A percentile compares a stretch with the other conserved stretches of the same genome.
Conservation (phyloP, 2,113 vertebrate species). For the Hippocampus guttulatus region DNA sequence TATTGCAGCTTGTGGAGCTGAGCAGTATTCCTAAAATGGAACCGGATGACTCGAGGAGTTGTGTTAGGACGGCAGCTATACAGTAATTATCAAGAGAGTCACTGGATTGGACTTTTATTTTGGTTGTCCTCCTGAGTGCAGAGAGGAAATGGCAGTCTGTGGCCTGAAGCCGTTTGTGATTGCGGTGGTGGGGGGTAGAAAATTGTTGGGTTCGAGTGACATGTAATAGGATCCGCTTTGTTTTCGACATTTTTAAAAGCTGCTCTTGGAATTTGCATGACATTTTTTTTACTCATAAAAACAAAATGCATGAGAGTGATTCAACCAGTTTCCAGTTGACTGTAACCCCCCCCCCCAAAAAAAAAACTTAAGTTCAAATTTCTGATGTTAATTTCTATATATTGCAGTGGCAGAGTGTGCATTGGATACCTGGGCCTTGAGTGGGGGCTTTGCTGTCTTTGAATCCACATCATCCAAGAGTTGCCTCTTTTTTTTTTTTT, state of each 20-base stretch:
- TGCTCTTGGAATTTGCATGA: background rate
- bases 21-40: constrained; percentile 19
- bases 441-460: no score
- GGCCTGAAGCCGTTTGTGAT: background rate
- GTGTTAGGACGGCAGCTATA: background rate
- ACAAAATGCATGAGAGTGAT: background rate
- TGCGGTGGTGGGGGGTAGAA: background rate
- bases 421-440: no score
- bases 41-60: background rate
- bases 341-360: no score
- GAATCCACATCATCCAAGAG: background rate
- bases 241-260: background rate
- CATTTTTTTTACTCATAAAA: background rate
- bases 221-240: background rate
- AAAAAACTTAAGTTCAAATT: no score
- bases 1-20: constrained; percentile 9
- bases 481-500: background rate
- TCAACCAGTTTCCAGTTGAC: no score
- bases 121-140: background rate
- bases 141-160: background rate
- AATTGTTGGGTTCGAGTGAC: constrained; percentile 8
- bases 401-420: no score
- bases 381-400: no score
- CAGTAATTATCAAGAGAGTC: constrained; percentile 1
- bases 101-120: background rate